A percentile compares a stretch with the other conserved stretches of the same genome.
Conservation (phyloP, 2,797 vertebrate species). For the Sebastes hubbsi region DNA sequence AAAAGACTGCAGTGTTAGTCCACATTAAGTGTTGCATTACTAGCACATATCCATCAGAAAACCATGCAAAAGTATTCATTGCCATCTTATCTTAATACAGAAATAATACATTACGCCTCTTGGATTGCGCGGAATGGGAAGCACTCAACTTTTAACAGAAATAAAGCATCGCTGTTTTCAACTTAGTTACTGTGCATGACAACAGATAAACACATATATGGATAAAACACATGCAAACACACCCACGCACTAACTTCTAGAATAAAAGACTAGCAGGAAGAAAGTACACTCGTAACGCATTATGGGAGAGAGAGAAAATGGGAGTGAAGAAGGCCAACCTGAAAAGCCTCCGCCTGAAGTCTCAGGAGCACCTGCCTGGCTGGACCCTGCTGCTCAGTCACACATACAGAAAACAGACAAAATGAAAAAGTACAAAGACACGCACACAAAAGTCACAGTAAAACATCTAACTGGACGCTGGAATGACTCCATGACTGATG, state of each 20-base stretch:
- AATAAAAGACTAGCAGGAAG: not conserved
- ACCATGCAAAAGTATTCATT: not conserved
- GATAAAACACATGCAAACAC: conserved; percentile 24
- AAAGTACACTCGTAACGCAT: not conserved
- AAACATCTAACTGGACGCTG: conserved; percentile 3
- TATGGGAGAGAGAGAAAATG: conserved; percentile 30
- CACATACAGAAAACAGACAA: not conserved
- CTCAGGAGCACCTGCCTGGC: conserved; percentile 68
- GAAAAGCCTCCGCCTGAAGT: conserved; percentile 53
- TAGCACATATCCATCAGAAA: not conserved
- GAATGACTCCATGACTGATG: not conserved
- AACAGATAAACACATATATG: not conserved
- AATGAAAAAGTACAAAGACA: conserved; percentile 34
- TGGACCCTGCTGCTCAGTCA: conserved; percentile 74
- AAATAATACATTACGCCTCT: not conserved
- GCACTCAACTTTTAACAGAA: not conserved
- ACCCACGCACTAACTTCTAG: not conserved
- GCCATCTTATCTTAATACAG: not conserved
- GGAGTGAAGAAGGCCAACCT: conserved; percentile 71
- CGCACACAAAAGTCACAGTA: conserved; percentile 22
- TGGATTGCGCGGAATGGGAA: not conserved
- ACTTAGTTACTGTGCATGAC: not conserved
- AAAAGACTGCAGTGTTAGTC: not conserved
- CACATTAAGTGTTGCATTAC: not conserved
- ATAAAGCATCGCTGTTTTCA: not conserved